Conservation (phyloP, 1,140 invertebrate species). For the Danaus plexippus region DNA sequence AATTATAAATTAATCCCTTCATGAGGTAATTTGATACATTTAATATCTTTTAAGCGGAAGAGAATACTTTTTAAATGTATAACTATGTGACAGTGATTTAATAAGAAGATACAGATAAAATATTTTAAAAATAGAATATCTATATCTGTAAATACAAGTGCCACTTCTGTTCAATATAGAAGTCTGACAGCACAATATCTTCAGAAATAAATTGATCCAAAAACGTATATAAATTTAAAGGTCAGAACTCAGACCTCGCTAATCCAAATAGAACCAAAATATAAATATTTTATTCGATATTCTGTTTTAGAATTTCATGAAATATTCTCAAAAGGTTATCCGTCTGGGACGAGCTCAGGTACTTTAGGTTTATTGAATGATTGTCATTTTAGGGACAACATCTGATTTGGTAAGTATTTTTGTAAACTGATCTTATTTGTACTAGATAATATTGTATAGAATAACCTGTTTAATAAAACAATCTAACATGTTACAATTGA, state of each 20-base stretch:
- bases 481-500: too few relatives aligned
- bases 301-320: constrained; percentile 14
- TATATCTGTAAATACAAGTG: constrained; percentile 6
- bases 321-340: constrained; percentile 9
- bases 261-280: constrained; percentile 12
- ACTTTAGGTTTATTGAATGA: constrained; percentile 8
- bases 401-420: too few relatives aligned
- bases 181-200: constrained; percentile 13
- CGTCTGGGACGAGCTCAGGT: constrained; percentile 7
- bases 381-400: constrained; percentile 11
- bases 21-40: too few relatives aligned
- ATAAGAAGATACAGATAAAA: too few relatives aligned
- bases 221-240: constrained; percentile 7
- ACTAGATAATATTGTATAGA: too few relatives aligned
- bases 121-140: background rate
- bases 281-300: constrained; percentile 20
- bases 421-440: too few relatives aligned
- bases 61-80: too few relatives aligned
- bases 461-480: too few relatives aligned
- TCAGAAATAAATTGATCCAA: constrained; percentile 16
- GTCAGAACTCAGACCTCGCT: constrained; percentile 16
- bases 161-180: constrained; percentile 5
- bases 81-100: too few relatives aligned
- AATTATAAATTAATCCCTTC: too few relatives aligned
- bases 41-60: too few relatives aligned